These are phyloP conservation scores for Watsonalla binaria DNA, from an alignment of 2,888 invertebrate genomes.

Conservation along the genomic window DNA sequence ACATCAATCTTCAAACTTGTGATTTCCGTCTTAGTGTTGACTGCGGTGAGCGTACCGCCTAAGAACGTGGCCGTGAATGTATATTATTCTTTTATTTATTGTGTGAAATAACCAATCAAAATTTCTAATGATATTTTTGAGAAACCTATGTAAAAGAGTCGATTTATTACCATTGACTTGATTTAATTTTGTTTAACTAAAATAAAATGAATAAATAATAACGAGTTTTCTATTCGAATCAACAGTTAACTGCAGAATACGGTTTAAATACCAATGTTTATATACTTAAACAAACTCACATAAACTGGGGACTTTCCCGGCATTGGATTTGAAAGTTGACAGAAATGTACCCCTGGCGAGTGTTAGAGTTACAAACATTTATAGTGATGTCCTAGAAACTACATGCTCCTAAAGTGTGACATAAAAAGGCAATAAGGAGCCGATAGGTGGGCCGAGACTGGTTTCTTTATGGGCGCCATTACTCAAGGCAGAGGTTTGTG, in stretches of 20 bases:
- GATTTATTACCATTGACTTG: too few species aligned
- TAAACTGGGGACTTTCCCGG: not conserved
- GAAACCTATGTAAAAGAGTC: too few species aligned
- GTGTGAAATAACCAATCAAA: too few species aligned
- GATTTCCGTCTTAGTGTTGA: conserved; percentile 22
- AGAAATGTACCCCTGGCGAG: not conserved
- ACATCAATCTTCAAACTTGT: conserved; percentile 14
- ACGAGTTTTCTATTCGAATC: too few species aligned
- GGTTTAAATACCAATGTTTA: too few species aligned
- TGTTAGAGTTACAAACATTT: not conserved
- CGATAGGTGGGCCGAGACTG: conserved; percentile 22
- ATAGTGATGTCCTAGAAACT: not conserved
- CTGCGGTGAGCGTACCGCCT: conserved; percentile 12
- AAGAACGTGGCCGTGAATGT: not conserved
- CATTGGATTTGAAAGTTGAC: not conserved
- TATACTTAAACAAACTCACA: too few species aligned
- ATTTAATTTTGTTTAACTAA: too few species aligned
- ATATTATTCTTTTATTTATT: not conserved
- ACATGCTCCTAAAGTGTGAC: conserved; percentile 8
- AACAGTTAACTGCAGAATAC: too few species aligned
- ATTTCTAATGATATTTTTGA: too few species aligned
- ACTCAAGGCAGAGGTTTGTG: conserved; percentile 33
- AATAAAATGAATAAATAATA: too few species aligned
- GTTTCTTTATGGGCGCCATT: conserved; percentile 47
- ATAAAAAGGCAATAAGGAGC: conserved; percentile 22